phyloP scores from a whole-genome alignment of 2,797 vertebrate genomes.

The Scarus forsteni region DNA sequence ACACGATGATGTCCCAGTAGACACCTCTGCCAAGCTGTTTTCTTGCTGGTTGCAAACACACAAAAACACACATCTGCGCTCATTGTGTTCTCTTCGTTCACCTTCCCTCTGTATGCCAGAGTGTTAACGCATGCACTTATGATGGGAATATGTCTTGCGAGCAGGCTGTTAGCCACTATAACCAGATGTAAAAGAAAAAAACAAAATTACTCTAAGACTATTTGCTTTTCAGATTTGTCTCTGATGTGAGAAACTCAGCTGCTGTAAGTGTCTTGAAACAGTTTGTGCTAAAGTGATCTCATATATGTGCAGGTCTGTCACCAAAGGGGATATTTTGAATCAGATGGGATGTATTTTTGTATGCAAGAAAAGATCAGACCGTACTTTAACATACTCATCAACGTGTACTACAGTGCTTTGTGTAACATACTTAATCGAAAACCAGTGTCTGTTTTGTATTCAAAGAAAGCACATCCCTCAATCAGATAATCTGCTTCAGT shows the following conservation, averaged over 20 bases:
- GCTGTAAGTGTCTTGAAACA: slow-evolving; percentile 6
- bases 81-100: slow-evolving; percentile 17
- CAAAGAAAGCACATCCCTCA: slow-evolving; percentile 20
- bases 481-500: slow-evolving; percentile 41
- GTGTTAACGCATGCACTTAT: slow-evolving; percentile 51
- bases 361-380: slow-evolving; percentile 36
- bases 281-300: slow-evolving; percentile 23
- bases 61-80: slow-evolving; percentile 23
- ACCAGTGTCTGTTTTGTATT: slow-evolving; percentile 46
- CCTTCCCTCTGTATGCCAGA: slow-evolving; percentile 21
- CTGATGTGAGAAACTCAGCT: slow-evolving; percentile 21
- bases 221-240: slow-evolving; percentile 29
- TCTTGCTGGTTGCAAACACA: slow-evolving; percentile 31
- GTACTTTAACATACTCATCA: slow-evolving; percentile 24
- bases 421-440: slow-evolving; percentile 43
- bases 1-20: slow-evolving; percentile 51
- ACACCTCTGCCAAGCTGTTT: slow-evolving; percentile 47
- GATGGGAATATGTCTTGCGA: not conserved
- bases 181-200: slow-evolving; percentile 27
- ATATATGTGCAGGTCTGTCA: slow-evolving; percentile 30
- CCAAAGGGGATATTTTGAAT: slow-evolving; percentile 38
- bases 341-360: slow-evolving; percentile 72
- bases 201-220: slow-evolving; percentile 36
- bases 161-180: slow-evolving; percentile 14
- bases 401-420: slow-evolving; percentile 34